phyloP scores from a whole-genome alignment of 37 sponge, comb jelly and placozoan species.

The Geodia barretti region DNA sequence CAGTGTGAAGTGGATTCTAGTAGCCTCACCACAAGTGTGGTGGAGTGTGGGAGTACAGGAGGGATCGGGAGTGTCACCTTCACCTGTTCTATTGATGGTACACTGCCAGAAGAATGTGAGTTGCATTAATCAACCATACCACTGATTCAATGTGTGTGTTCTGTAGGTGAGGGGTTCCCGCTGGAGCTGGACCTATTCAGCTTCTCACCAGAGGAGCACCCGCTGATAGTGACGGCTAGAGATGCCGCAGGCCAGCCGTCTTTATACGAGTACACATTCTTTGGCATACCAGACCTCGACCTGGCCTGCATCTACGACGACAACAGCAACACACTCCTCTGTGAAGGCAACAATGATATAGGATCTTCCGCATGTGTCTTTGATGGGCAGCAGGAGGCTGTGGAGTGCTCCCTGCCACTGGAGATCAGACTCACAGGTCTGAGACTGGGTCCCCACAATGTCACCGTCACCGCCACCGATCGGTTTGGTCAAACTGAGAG shows the following conservation, averaged over 20 bases:
- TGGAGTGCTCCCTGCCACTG: neutral
- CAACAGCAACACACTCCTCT: neutral
- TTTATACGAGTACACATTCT: neutral
- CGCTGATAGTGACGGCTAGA: neutral
- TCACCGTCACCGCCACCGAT: neutral
- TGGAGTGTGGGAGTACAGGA: neutral
- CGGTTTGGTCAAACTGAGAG: neutral
- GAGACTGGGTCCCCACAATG: neutral
- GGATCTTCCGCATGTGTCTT: neutral
- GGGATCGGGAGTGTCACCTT: neutral
- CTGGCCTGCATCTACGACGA: neutral
- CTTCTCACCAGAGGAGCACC: neutral
- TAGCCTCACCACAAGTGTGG: neutral
- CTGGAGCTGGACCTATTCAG: neutral
- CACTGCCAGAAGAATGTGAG: neutral
- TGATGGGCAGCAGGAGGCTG: neutral
- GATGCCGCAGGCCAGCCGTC: neutral
- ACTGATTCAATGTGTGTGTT: too few relatives aligned
- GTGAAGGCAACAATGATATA: neutral
- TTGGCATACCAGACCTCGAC: neutral
- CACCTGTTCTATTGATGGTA: neutral
- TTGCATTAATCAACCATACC: neutral
- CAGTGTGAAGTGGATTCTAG: neutral
- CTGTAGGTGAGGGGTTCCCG: too few relatives aligned
- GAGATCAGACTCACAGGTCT: neutral